A percentile compares a stretch with the other conserved stretches of the same genome.
phyloP scores from a whole-genome alignment of 53 echinoderm and acorn worm species.

The Henricia sp. region DNA sequence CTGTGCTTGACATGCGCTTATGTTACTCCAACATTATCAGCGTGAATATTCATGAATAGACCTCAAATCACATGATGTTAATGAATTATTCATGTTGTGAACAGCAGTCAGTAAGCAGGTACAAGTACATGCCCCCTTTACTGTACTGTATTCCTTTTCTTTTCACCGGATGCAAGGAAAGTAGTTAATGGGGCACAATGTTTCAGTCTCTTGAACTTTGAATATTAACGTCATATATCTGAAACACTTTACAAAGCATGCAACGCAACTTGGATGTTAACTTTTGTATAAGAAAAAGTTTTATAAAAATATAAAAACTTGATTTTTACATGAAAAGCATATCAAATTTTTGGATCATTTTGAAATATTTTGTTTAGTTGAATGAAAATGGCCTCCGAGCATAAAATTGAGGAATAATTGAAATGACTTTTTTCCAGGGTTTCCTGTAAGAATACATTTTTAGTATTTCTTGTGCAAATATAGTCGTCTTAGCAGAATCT shows the following conservation, averaged over 20 bases:
- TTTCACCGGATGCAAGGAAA: not conserved
- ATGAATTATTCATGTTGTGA: no score
- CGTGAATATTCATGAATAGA: no score
- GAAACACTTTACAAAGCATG: conserved; percentile 19
- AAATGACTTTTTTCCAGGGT: not conserved
- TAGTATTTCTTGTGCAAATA: conserved; percentile 25
- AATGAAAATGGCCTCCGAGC: not conserved
- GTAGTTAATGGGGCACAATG: not conserved
- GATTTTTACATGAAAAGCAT: conserved; percentile 13
- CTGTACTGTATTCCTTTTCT: not conserved
- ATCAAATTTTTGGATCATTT: conserved; percentile 15
- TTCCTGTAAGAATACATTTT: conserved; percentile 24
- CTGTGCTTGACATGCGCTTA: no score
- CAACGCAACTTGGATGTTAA: not conserved
- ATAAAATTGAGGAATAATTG: not conserved
- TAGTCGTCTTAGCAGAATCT: no score
- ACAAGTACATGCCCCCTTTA: no score
- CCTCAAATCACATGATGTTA: no score
- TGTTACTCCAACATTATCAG: no score
- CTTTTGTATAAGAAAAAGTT: conserved; percentile 26
- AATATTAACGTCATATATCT: conserved; percentile 36
- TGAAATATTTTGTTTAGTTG: conserved; percentile 48
- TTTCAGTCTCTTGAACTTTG: conserved; percentile 5
- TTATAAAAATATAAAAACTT: conserved; percentile 20
- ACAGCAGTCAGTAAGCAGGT: no score